Base-by-base conservation (phyloP, 2,888 invertebrate genomes). In the Steromphala cineraria region DNA sequence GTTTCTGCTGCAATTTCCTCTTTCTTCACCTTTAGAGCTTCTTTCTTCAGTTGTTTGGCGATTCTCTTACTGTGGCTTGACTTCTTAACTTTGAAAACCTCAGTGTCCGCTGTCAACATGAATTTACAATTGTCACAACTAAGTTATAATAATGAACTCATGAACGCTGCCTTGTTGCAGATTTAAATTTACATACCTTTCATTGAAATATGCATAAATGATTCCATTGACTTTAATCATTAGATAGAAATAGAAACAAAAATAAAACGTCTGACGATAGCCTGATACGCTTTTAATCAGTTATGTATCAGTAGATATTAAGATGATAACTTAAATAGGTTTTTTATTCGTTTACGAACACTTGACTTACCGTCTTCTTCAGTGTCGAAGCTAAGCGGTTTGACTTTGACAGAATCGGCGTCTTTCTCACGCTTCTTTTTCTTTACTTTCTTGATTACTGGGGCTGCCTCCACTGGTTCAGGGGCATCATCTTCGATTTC, bases 61-160 rank as follows among this genome's bases (percentile, higher is more conserved):
- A 94, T 86, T 74, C 93, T 90, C 94, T 98, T 97, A 94, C 98
- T 98, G 91, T 98, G 97, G 10, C 97, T 97, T 10, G 98, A 98
- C 94, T 98, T 98, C 93, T 97, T 98, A 77, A 99, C 97, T 95
- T 98, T 97, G 94, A 99, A 98, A 78, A 97, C 96, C 94, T 98
- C 98, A 36, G 82, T 78, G 36, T 96, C 96, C 88, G 96, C 96
- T 92, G 97, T 97, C 84, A 76, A 77, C 83, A 17, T 76, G 40
- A 67, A 75, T 74, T 79, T 80, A 56, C 78, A 75, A 67, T 24
- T 46, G 10, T 36, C 36, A 36, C 36, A 4, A 7, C 36, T 36
- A 4, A 4, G 36, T 2, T 36, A 7, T 36, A 36, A 36, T 36
- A 36, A 36, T 4, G 36, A n/a, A n/a, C n/a, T n/a, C n/a, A n/a